Percentiles rank a stretch among this genome's conserved stretches.
These are phyloP conservation scores for Tiliacea citrago DNA, from an alignment of 2,888 invertebrate species.

Conservation along the genomic window DNA sequence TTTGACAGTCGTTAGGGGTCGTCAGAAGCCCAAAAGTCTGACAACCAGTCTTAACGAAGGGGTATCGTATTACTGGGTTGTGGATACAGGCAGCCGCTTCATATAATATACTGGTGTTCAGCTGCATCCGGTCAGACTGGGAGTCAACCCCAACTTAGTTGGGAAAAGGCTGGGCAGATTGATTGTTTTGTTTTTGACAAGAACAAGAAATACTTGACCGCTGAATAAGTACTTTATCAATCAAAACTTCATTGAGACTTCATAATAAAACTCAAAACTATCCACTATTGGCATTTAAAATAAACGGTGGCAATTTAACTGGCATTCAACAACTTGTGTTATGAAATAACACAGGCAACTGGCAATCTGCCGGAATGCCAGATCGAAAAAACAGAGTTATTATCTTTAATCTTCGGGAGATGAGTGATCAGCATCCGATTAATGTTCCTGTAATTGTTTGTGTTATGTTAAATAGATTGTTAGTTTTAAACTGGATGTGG, in stretches of 20 bases:
- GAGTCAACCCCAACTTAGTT: too few relatives aligned
- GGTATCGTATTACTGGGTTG: too few relatives aligned
- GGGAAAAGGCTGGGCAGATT: too few relatives aligned
- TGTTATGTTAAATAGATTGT: slow-evolving; percentile 37
- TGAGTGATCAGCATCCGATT: slow-evolving; percentile 35
- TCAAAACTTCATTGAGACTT: slow-evolving; percentile 8
- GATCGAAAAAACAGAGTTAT: slow-evolving; percentile 22
- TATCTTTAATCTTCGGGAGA: slow-evolving; percentile 52
- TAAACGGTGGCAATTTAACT: slow-evolving; percentile 49
- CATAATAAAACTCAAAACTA: slow-evolving; percentile 17
- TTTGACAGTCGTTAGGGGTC: too few relatives aligned
- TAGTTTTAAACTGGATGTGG: slow-evolving; percentile 8
- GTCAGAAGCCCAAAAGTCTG: too few relatives aligned
- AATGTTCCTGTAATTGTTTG: slow-evolving; percentile 41
- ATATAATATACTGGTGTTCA: too few relatives aligned
- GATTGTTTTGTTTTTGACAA: too few relatives aligned
- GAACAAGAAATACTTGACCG: neutral
- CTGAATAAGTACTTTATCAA: slow-evolving; percentile 8
- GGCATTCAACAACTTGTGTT: slow-evolving; percentile 31
- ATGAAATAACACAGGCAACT: slow-evolving; percentile 41
- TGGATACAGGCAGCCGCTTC: too few relatives aligned
- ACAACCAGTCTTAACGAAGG: too few relatives aligned
- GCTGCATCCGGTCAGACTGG: too few relatives aligned
- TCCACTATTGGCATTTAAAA: slow-evolving; percentile 29
- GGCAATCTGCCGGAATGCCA: slow-evolving; percentile 49